These are phyloP conservation scores for Oreochromis spilurus DNA, from an alignment of 2,113 vertebrate species.

Conservation along the genomic window DNA sequence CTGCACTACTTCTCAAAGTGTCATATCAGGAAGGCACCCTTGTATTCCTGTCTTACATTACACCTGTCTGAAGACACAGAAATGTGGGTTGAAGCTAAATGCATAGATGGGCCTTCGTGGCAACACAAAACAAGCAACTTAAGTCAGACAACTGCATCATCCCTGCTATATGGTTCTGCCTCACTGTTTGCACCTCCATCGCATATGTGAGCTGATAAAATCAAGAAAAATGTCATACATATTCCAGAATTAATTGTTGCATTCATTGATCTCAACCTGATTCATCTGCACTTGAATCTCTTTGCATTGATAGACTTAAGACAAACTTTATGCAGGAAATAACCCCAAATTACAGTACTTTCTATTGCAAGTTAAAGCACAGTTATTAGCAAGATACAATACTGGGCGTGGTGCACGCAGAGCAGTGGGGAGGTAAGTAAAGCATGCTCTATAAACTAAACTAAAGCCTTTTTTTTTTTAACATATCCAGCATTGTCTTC, in stretches of 20 bases:
- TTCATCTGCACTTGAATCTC: conserved; percentile 1
- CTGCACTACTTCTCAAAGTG: neutral
- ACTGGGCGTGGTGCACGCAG: conserved; percentile 38
- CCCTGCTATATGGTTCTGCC: neutral
- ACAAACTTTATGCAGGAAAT: conserved; percentile 34
- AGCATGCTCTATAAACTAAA: conserved; percentile 66
- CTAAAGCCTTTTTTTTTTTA: conserved; percentile 35
- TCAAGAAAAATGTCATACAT: conserved; percentile 3
- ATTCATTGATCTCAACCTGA: neutral
- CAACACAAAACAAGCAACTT: conserved; percentile 31
- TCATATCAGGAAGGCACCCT: conserved; percentile 58
- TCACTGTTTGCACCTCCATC: neutral
- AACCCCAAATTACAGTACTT: conserved; percentile 34
- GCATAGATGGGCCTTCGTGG: conserved; percentile 36
- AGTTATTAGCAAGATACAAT: conserved; percentile 58
- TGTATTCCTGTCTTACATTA: conserved; percentile 25
- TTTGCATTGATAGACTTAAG: conserved; percentile 22
- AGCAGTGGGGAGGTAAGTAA: conserved; percentile 43
- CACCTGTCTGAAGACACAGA: conserved; percentile 20
- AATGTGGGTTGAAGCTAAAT: conserved; percentile 29
- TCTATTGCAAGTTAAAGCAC: conserved; percentile 58
- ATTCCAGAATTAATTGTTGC: neutral
- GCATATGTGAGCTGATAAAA: neutral
- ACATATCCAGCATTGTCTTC: conserved; percentile 32
- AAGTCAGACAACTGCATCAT: neutral